Percentiles rank a stretch among this genome's conserved stretches.
phyloP scores from a whole-genome alignment of 2,888 invertebrate species.

The Bruchidius siliquastri region DNA sequence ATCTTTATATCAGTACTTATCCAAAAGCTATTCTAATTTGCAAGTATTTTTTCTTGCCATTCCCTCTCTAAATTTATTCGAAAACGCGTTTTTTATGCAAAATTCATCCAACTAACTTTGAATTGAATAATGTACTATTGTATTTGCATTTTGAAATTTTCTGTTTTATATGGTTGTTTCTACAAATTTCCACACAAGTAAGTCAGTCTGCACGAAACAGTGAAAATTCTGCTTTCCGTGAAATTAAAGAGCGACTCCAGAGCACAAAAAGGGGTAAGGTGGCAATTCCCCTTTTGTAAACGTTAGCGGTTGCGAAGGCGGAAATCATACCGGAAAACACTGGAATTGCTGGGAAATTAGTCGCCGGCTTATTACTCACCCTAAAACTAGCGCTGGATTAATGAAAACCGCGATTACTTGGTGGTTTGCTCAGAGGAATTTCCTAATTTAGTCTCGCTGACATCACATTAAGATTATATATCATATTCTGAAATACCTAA shows the following conservation, averaged over 20 bases:
- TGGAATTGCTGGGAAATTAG: neutral
- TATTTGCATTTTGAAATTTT: too few species aligned
- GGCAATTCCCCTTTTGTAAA: neutral
- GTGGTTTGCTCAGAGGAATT: neutral
- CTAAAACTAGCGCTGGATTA: neutral
- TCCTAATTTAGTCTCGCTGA: neutral
- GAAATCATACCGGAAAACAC: neutral
- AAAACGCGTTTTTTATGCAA: too few species aligned
- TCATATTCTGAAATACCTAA: neutral
- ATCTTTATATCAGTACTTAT: too few species aligned
- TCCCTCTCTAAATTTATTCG: too few species aligned
- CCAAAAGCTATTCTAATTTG: too few species aligned
- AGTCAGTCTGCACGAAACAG: neutral
- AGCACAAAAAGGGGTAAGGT: neutral
- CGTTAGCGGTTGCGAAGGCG: neutral
- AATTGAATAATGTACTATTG: too few species aligned
- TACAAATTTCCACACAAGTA: neutral
- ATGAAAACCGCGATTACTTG: neutral
- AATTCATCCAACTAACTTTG: too few species aligned
- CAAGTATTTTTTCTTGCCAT: too few species aligned
- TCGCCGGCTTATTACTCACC: neutral
- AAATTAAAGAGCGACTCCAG: neutral
- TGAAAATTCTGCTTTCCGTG: neutral
- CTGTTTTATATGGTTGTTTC: too few species aligned
- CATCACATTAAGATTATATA: neutral